Percentiles rank a stretch among this genome's conserved stretches.
These are phyloP conservation scores for Philaethria dido DNA, from an alignment of 2,888 invertebrate genomes.

Conservation along the genomic window DNA sequence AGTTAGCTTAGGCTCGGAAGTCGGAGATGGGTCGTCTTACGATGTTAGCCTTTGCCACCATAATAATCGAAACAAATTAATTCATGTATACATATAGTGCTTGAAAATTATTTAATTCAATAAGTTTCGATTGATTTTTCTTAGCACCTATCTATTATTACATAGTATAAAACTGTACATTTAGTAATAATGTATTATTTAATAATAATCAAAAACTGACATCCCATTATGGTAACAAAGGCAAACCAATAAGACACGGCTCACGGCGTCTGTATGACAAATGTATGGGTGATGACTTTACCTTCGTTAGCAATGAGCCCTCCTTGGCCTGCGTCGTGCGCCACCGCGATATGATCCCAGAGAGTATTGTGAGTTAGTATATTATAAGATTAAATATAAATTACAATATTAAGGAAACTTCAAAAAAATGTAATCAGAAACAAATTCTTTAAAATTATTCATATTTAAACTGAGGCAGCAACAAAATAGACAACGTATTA, in stretches of 20 bases:
- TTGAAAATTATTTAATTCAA: no score
- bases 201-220: neutral
- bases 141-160: no score
- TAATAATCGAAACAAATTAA: neutral
- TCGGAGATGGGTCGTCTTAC: neutral
- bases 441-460: neutral
- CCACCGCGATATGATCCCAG: slow-evolving; percentile 62
- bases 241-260: neutral
- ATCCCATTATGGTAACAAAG: slow-evolving; percentile 4
- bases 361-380: slow-evolving; percentile 69
- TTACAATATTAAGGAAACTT: slow-evolving; percentile 7
- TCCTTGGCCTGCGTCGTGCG: slow-evolving; percentile 63
- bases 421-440: neutral
- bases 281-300: slow-evolving; percentile 51
- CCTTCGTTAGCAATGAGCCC: slow-evolving; percentile 82
- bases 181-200: no score
- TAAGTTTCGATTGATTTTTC: no score
- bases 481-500: no score
- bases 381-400: slow-evolving; percentile 28
- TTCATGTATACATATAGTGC: no score
- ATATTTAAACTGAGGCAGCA: neutral
- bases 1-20: neutral
- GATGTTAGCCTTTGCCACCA: neutral
- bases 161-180: no score
- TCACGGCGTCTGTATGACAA: slow-evolving; percentile 9